Conservation (phyloP, 2,888 invertebrate genomes). For the Protophormia terraenovae region DNA sequence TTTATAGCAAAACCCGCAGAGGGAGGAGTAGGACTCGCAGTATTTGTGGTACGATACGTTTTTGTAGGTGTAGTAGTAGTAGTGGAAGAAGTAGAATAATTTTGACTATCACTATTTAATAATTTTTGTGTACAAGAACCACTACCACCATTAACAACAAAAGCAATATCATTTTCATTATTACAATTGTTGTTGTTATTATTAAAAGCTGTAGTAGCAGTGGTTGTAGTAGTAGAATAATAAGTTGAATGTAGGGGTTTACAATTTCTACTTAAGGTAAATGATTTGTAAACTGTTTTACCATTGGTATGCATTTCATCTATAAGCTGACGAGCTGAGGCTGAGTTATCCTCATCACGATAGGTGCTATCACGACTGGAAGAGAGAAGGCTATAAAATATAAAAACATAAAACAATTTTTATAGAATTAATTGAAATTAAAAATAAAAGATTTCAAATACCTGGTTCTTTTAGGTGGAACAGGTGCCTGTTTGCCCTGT, state of each 20-base stretch:
- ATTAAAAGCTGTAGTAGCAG: slow-evolving; percentile 7
- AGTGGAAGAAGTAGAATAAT: slow-evolving; percentile 70
- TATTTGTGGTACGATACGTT: slow-evolving; percentile 67
- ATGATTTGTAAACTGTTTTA: slow-evolving; percentile 72
- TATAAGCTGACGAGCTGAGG: slow-evolving; percentile 76
- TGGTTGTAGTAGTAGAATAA: slow-evolving; percentile 53
- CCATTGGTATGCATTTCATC: slow-evolving; percentile 81
- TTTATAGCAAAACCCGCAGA: slow-evolving; percentile 77
- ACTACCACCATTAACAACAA: slow-evolving; percentile 39
- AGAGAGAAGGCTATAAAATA: slow-evolving; percentile 76
- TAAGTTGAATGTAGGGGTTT: slow-evolving; percentile 72
- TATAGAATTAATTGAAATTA: neutral
- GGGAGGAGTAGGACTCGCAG: slow-evolving; percentile 71
- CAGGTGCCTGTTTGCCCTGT: slow-evolving; percentile 96
- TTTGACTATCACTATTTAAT: slow-evolving; percentile 61
- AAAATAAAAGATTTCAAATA: slow-evolving; percentile 79
- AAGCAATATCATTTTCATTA: slow-evolving; percentile 37
- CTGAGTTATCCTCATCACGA: slow-evolving; percentile 79
- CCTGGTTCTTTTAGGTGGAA: slow-evolving; percentile 97
- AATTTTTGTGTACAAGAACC: slow-evolving; percentile 62
- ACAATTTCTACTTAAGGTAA: slow-evolving; percentile 75
- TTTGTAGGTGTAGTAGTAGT: slow-evolving; percentile 69
- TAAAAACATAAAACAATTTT: neutral
- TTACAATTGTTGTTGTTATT: slow-evolving; percentile 43
- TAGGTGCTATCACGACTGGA: slow-evolving; percentile 81